Base-by-base conservation (phyloP, 2,888 invertebrate genomes). In the Herminia tarsipennalis region DNA sequence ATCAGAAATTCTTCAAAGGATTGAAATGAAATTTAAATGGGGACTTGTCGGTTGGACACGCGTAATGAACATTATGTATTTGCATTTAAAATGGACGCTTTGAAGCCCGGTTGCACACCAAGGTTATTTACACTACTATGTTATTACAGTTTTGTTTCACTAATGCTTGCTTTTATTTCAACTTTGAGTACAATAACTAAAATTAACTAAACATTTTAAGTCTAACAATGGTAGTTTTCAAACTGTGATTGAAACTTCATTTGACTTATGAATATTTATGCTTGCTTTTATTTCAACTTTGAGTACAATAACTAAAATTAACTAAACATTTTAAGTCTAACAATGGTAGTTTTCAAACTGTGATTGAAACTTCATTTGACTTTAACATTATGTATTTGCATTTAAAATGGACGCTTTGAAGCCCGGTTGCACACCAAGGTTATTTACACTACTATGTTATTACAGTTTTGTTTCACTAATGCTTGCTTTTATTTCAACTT, bases 11-110 rank as follows among this genome's bases (percentile, higher is more conserved):
- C 13, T 47, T 58, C 37, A 50, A 54, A 47, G 43, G 39, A 47
- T 63, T 57, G 21, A 18, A 42, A 57, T 62, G 34, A 42, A 40
- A 45, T 34, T 57, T 57, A 47, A 45, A 63, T 45, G 39, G 22
- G 18, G 16, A 45, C 21, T 33, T 45, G 29, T 1, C 29, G 33
- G 9, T 34, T 8, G 42, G 32, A 47, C 34, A 50, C 34, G 25
- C 22, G 37, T 29, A 40, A 33, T 24, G 29, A 35, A 41, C 24
- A 43, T 42, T 49, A n/a, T n/a, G n/a, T n/a, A 56, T 56, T 52
- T 42, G 37, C 41, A 52, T 61, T 51, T 52, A 42, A 49, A 52
- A 63, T 55, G 18, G 32, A 51, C 39, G 30, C 28, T 59, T 59
- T 45, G 25, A 38, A 34, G 29, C 24, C 1, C 36, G 13, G 14